Base-by-base conservation (phyloP, 2,113 vertebrate genomes). In the Odontophorus gujanensis region DNA sequence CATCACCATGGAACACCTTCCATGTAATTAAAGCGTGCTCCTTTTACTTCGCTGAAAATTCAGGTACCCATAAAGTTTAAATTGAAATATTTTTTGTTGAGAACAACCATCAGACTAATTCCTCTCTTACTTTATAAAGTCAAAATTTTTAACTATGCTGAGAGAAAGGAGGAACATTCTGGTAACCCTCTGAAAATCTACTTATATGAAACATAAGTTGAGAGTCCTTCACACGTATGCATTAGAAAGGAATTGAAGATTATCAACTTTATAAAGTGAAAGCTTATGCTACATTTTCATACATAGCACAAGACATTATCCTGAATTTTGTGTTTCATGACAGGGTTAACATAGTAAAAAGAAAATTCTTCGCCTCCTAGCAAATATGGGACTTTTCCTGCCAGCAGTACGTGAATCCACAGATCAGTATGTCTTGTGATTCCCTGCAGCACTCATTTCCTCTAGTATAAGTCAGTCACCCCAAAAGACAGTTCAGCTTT, bases 401-500 rank as follows among this genome's bases (percentile, higher is more conserved):
- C 21, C 71, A 48, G 51, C 55, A 26, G 9, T 5, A 7, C 0
- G 9, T 1, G 28, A 74, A 30, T 13, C 38, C 63, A 6, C 6
- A 62, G 48, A 55, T 11, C 55, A 57, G 13, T 8, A 5, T 20
- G 57, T 18, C 43, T 79, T 28, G 28, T 0, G 13, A 18, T 7
- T 40, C 58, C 78, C 9, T 6, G 0, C 1, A 34, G 57, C 0
- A 3, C 4, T 62, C 57, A 13, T 0, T 30, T 77, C 53, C 63
- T 63, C 71, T 59, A n/a, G 14, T 1, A 19, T 53, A 58, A 59
- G 18, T 45, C 28, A 6, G 76, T 11, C 48, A 59, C 85, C 26
- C 71, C 11, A 6, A 48, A 63, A 59, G 11, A 32, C 65, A 78
- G 48, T 32, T 6, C 69, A 13, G 26, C 38, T 20, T 24, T 25